Percentiles rank a stretch among this genome's conserved stretches.
phyloP scores from a whole-genome alignment of 2,888 invertebrate genomes.

The Meliscaeva auricollis region DNA sequence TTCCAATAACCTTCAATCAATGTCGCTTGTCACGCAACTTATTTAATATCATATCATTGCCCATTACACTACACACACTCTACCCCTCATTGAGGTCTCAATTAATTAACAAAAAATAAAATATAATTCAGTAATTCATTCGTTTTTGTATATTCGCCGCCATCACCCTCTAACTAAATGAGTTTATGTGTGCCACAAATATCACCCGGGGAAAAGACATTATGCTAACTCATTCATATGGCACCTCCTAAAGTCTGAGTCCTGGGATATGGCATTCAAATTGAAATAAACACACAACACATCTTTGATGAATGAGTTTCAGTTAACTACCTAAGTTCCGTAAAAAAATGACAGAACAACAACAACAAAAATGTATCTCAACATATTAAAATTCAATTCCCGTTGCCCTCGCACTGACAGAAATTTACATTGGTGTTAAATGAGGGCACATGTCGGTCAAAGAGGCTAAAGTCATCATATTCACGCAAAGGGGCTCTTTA shows the following conservation, averaged over 20 bases:
- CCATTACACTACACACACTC: too few species aligned
- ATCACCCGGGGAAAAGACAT: constrained; percentile 42
- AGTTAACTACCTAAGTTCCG: too few species aligned
- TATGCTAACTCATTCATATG: constrained; percentile 37
- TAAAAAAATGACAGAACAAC: constrained; percentile 16
- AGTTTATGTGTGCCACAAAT: constrained; percentile 1
- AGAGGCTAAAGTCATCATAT: constrained; percentile 59
- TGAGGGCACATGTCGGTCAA: constrained; percentile 74
- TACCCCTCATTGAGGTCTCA: too few species aligned
- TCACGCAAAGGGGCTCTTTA: constrained; percentile 41
- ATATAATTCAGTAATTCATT: too few species aligned
- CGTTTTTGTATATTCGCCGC: too few species aligned
- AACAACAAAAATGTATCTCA: too few species aligned
- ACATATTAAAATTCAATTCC: constrained; percentile 70
- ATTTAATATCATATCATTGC: too few species aligned
- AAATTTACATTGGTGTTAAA: constrained; percentile 58
- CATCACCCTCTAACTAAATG: too few species aligned
- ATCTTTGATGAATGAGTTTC: constrained; percentile 66
- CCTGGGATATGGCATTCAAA: constrained; percentile 5
- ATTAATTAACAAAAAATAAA: too few species aligned
- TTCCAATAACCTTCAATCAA: not conserved
- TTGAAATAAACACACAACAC: not conserved
- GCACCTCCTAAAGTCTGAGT: constrained; percentile 3
- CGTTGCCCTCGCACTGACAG: constrained; percentile 52
- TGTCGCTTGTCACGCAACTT: not conserved